Evolutionary conservation across 2,888 invertebrate genomes (phyloP).

Genomic region (Aphidius colemani): DNA sequence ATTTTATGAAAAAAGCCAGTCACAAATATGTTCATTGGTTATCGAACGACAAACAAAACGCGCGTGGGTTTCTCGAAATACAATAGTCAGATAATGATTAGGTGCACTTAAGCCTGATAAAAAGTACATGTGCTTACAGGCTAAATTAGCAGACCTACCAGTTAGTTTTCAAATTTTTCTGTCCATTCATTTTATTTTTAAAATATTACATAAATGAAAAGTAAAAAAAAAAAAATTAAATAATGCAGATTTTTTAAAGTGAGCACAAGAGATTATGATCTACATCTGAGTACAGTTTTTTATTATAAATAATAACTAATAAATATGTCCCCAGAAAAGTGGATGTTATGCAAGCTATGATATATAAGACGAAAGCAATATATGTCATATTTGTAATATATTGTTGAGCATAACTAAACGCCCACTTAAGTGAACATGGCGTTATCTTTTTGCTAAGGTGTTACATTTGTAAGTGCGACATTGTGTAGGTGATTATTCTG

Average conservation of each 20-base stretch:
- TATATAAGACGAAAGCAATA: constrained; percentile 45
- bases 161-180: no score
- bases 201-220: no score
- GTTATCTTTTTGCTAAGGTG: constrained; percentile 27
- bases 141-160: background rate
- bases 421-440: constrained; percentile 38
- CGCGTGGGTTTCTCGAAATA: constrained; percentile 19
- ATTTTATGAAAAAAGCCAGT: constrained; percentile 21
- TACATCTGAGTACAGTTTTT: no score
- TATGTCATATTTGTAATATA: constrained; percentile 44
- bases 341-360: constrained; percentile 35
- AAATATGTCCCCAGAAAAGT: no score
- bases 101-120: constrained; percentile 15
- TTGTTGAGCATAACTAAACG: constrained; percentile 42
- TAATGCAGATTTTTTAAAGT: no score
- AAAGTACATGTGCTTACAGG: constrained; percentile 8
- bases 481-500: background rate
- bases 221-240: no score
- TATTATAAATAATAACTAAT: no score
- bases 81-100: constrained; percentile 22
- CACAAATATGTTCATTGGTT: constrained; percentile 21
- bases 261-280: no score
- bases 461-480: constrained; percentile 28
- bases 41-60: constrained; percentile 9
- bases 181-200: no score